Conservation (phyloP, 1,140 invertebrate genomes). For the Brachionus angularis region DNA sequence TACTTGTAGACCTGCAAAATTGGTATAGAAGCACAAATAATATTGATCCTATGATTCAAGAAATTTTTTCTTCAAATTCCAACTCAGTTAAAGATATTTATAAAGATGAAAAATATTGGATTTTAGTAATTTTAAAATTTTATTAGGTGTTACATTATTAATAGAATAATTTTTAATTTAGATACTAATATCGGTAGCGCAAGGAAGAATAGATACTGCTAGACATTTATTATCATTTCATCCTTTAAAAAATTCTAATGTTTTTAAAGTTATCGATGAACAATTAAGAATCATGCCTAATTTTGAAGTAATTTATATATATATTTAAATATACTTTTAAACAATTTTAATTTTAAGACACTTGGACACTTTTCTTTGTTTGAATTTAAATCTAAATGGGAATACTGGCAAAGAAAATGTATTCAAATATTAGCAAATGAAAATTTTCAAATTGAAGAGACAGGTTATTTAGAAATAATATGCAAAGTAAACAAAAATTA, state of each 20-base stretch:
- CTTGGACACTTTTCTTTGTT: slow-evolving; percentile 27
- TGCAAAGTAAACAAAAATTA: slow-evolving; percentile 34
- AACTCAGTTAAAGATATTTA: background rate
- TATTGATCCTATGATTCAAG: slow-evolving; percentile 24
- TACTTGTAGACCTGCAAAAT: slow-evolving; percentile 19
- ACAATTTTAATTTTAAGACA: background rate
- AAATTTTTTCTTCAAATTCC: background rate
- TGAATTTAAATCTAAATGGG: slow-evolving; percentile 43
- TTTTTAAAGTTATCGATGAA: slow-evolving; percentile 7
- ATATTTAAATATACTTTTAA: background rate
- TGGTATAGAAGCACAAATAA: slow-evolving; percentile 29
- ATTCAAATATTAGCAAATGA: slow-evolving; percentile 29
- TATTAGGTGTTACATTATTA: background rate
- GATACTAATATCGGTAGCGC: slow-evolving; percentile 7
- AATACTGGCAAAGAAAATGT: slow-evolving; percentile 41
- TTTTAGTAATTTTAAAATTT: background rate
- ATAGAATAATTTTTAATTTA: background rate
- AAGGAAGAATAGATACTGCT: slow-evolving; percentile 36
- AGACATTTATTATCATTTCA: slow-evolving; percentile 35
- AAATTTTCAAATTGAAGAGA: slow-evolving; percentile 30
- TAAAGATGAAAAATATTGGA: slow-evolving; percentile 24
- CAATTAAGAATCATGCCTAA: slow-evolving; percentile 10
- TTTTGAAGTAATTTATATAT: background rate
- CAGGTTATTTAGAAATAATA: background rate
- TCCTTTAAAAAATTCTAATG: background rate